phyloP scores from a whole-genome alignment of 2,888 invertebrate species.

The Ophioninae sp. region DNA sequence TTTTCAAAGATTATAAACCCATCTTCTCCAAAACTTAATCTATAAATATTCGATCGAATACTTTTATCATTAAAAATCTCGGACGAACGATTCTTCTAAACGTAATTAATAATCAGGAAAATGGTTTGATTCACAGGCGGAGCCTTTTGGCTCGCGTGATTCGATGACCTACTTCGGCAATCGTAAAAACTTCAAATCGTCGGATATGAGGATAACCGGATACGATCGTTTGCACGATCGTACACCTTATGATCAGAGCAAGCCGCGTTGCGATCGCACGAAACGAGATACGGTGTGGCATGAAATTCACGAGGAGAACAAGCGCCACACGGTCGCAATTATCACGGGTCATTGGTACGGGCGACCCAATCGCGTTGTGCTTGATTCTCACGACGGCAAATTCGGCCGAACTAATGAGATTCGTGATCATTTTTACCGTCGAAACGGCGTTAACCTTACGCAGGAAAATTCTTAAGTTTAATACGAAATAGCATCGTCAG shows the following conservation, averaged over 20 bases:
- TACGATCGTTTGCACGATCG: conserved; percentile 72
- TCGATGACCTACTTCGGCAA: conserved; percentile 72
- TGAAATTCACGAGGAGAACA: conserved; percentile 72
- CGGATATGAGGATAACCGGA: conserved; percentile 61
- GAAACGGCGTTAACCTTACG: conserved; percentile 64
- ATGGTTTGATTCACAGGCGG: conserved; percentile 63
- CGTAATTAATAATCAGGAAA: background rate
- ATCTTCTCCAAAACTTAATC: background rate
- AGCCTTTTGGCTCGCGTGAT: conserved; percentile 69
- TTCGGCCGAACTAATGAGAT: conserved; percentile 69
- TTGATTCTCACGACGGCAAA: conserved; percentile 70
- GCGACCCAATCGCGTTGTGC: conserved; percentile 71
- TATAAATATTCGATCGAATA: background rate
- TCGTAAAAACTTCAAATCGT: conserved; percentile 57
- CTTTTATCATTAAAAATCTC: background rate
- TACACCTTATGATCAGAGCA: conserved; percentile 69
- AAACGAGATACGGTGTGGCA: conserved; percentile 68
- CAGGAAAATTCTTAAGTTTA: conserved; percentile 26
- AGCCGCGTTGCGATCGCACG: conserved; percentile 71
- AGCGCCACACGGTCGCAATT: conserved; percentile 69
- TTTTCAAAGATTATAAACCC: too few relatives aligned
- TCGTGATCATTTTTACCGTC: conserved; percentile 67
- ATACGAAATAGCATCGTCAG: background rate
- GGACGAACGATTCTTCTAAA: background rate
- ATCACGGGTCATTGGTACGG: conserved; percentile 72